These are phyloP conservation scores for Aphelenchoides avenae DNA, from an alignment of 1,140 invertebrate genomes.

Conservation along the genomic window DNA sequence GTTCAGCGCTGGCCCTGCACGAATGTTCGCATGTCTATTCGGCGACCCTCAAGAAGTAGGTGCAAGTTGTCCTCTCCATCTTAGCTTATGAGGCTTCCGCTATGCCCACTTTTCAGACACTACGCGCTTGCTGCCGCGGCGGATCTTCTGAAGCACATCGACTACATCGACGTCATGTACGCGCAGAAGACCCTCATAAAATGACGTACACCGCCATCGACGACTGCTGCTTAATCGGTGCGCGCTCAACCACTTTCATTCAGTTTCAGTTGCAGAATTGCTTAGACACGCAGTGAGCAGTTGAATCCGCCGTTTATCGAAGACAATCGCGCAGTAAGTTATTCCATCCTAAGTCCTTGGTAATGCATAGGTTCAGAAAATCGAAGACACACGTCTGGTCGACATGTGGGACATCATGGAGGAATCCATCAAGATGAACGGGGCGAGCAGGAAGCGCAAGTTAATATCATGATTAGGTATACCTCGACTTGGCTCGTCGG, in stretches of 20 bases:
- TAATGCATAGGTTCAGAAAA: constrained; percentile 22
- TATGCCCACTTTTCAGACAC: constrained; percentile 68
- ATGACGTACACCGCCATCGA: constrained; percentile 76
- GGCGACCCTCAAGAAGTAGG: constrained; percentile 72
- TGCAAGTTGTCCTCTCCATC: not conserved
- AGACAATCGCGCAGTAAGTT: constrained; percentile 18
- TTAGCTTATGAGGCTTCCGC: no score
- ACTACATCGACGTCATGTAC: constrained; percentile 70
- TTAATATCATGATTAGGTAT: no score
- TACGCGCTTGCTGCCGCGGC: constrained; percentile 75
- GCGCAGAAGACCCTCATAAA: constrained; percentile 72
- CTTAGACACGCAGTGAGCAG: constrained; percentile 62
- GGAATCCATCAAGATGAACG: constrained; percentile 20
- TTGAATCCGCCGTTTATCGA: constrained; percentile 21
- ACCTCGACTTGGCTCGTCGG: constrained; percentile 29
- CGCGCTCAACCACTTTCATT: constrained; percentile 18
- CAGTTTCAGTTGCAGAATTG: no score
- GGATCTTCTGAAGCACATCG: constrained; percentile 76
- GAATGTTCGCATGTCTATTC: constrained; percentile 71
- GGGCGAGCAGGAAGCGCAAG: constrained; percentile 20
- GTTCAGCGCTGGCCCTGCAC: constrained; percentile 69
- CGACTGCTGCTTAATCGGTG: constrained; percentile 79
- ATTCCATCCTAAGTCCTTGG: not conserved
- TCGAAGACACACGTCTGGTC: constrained; percentile 22
- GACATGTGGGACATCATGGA: constrained; percentile 31